Percentiles rank a stretch among this genome's conserved stretches.
Conservation (phyloP, 2,113 vertebrate genomes). For the Oceanodroma tethys region DNA sequence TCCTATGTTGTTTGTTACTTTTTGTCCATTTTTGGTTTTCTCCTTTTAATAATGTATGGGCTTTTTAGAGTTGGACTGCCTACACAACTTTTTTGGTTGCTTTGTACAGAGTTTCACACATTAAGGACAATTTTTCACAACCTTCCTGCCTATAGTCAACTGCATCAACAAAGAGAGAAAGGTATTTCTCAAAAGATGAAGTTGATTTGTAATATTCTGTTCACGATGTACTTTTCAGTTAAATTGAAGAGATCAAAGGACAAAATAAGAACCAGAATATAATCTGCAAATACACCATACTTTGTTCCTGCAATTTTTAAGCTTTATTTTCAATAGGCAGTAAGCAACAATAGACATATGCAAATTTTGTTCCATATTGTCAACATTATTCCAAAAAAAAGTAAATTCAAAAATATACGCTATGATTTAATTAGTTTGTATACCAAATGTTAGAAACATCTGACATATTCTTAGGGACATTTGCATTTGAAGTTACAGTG, state of each 20-base stretch:
- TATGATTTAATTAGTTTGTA: conserved; percentile 6
- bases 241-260: background rate
- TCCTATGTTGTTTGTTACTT: background rate
- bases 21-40: background rate
- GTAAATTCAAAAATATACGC: background rate
- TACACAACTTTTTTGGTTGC: background rate
- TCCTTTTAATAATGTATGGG: background rate
- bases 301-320: background rate
- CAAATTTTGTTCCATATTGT: conserved; percentile 35
- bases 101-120: background rate
- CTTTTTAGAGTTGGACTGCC: background rate
- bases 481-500: background rate
- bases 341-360: background rate
- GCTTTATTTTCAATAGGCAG: background rate
- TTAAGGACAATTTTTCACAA: background rate
- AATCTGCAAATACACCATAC: background rate
- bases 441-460: background rate
- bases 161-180: background rate
- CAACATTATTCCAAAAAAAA: conserved; percentile 25
- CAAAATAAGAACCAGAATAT: background rate
- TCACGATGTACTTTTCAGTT: background rate
- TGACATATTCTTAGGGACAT: background rate
- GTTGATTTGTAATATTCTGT: background rate
- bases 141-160: background rate
- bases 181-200: background rate